Percentiles rank a stretch among this genome's conserved stretches.
These are phyloP conservation scores for Pandion haliaetus DNA, from an alignment of 2,113 vertebrate species.

Conservation along the genomic window DNA sequence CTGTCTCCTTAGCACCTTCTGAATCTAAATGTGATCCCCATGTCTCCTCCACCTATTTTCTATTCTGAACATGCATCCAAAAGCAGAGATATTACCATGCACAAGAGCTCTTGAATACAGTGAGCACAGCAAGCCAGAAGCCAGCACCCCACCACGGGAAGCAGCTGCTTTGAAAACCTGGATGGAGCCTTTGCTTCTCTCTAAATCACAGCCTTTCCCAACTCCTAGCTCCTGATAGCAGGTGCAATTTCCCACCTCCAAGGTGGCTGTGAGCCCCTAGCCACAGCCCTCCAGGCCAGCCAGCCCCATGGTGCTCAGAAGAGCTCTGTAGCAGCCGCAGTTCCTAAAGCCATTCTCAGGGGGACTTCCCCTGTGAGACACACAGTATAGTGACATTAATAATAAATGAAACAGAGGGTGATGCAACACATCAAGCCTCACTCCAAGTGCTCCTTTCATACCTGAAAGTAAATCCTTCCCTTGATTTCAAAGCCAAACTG, in stretches of 20 bases:
- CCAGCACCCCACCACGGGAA: fast-evolving
- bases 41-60: background rate
- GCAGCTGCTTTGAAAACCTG: background rate
- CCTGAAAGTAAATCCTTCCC: background rate
- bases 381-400: background rate
- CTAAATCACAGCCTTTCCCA: background rate
- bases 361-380: background rate
- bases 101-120: background rate
- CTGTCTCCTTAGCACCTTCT: background rate
- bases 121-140: background rate
- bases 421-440: background rate
- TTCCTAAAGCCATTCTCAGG: background rate
- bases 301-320: background rate
- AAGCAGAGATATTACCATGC: background rate
- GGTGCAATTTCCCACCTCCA: background rate
- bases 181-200: background rate
- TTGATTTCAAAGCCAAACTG: background rate
- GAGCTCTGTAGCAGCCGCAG: background rate
- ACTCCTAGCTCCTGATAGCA: background rate
- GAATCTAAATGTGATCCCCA: background rate
- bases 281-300: background rate
- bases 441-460: background rate
- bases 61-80: background rate
- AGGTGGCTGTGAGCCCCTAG: background rate
- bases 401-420: background rate